Evolutionary conservation across 2,888 invertebrate genomes (phyloP).

Genomic region (Drosophila mettleri): DNA sequence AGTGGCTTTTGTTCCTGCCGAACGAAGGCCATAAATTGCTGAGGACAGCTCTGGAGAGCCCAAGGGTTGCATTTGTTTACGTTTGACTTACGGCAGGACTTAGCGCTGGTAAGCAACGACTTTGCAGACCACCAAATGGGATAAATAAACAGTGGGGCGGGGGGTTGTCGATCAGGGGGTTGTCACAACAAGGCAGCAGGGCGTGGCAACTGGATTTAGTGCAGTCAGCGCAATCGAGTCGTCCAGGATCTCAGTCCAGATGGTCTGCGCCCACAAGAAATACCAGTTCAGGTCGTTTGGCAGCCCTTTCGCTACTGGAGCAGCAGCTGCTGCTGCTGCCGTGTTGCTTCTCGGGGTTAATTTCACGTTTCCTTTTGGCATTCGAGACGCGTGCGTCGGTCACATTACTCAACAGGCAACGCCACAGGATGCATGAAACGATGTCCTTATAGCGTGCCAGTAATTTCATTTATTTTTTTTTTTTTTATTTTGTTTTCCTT

Average conservation of each 20-base stretch:
- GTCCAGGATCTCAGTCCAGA: slow-evolving; percentile 40
- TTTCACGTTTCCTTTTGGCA: slow-evolving; percentile 33
- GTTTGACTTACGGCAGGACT: slow-evolving; percentile 74
- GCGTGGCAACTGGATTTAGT: slow-evolving; percentile 38
- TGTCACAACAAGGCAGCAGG: slow-evolving; percentile 43
- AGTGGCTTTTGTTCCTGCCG: slow-evolving; percentile 32
- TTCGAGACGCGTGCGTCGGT: slow-evolving; percentile 62
- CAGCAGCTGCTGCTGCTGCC: slow-evolving; percentile 54
- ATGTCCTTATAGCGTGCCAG: slow-evolving; percentile 45
- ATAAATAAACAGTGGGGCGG: slow-evolving; percentile 36
- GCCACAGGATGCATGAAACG: slow-evolving; percentile 53
- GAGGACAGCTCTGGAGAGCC: slow-evolving; percentile 31
- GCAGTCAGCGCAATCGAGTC: slow-evolving; percentile 35
- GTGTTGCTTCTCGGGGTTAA: slow-evolving; percentile 40
- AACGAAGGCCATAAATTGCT: slow-evolving; percentile 59
- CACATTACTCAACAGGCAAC: slow-evolving; percentile 64
- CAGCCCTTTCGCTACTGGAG: slow-evolving; percentile 45
- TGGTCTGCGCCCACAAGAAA: slow-evolving; percentile 31
- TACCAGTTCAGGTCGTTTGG: slow-evolving; percentile 9
- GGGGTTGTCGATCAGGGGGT: slow-evolving; percentile 31
- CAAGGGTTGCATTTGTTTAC: slow-evolving; percentile 73
- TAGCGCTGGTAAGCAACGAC: slow-evolving; percentile 71
- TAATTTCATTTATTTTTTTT: slow-evolving; percentile 65
- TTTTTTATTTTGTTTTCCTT: slow-evolving; percentile 17
- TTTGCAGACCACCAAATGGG: slow-evolving; percentile 63